Base-by-base conservation (phyloP, 2,888 invertebrate species). In the Heterodera filipjevi region DNA sequence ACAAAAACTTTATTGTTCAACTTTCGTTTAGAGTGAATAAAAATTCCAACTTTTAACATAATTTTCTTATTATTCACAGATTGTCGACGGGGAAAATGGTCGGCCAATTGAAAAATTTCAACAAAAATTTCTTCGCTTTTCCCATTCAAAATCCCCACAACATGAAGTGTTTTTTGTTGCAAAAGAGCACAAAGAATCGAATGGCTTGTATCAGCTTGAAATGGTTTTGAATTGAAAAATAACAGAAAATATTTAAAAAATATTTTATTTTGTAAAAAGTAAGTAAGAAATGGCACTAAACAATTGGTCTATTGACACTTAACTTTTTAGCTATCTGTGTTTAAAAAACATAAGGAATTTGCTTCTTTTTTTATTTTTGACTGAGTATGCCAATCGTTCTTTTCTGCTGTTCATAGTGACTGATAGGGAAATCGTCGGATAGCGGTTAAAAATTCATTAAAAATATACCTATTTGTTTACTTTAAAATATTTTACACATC, bases 131-230 rank as follows among this genome's bases (percentile, higher is more conserved):
- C 35, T 73, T 33, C 73, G 73, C 44, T 73, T 73, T 35, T 46
- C 59, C n/a, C 73, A 73, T 73, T 46, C 73, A 73, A 73, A 73
- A 27, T 27, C 49, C 10, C 35, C 59, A 3, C 49, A 73, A 46
- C 73, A 73, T 46, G 73, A 73, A 73, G 49, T 73, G n/a, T 73
- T 73, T 46, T 27, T 73, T 49, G 35, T 73, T 73, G 73, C 59
- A 3, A 73, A 73, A 73, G 64, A 59, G 27, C 59, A 59, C 59
- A 59, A 59, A 59, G 22, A 59, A 59, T 27, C 10, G 59, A 27
- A 59, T 22, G 59, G 59, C n/a, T 35, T 49, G n/a, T 73, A 73
- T 73, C 64, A 64, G 10, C 59, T 73, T 49, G 73, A 73, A 73
- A 73, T 73, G 35, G 73, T 44, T 19, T 12, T 10, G 12, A 39